Percentiles rank a stretch among this genome's conserved stretches.
Conservation (phyloP, 2,888 invertebrate genomes). For the Drosophila mimica region DNA sequence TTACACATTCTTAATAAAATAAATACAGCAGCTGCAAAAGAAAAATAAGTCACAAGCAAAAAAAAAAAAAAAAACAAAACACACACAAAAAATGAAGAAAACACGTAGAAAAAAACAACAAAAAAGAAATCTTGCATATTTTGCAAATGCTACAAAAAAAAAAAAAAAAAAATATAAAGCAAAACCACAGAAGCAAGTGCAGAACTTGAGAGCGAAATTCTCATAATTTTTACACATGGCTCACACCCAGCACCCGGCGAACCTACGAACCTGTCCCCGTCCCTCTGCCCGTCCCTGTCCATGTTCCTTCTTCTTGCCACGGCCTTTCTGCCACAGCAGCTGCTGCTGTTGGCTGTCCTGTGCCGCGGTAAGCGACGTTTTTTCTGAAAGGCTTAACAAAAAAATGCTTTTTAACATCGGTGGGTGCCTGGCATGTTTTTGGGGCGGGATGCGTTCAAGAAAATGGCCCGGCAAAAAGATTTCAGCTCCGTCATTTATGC, state of each 20-base stretch:
- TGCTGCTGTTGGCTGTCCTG: slow-evolving; percentile 20
- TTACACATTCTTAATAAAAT: slow-evolving; percentile 80
- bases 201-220: slow-evolving; percentile 76
- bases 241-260: neutral
- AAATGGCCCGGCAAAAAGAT: slow-evolving; percentile 73
- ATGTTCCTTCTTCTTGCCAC: neutral
- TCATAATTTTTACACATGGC: slow-evolving; percentile 77
- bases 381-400: slow-evolving; percentile 76
- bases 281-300: neutral
- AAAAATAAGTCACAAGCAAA: slow-evolving; percentile 28
- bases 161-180: slow-evolving; percentile 27
- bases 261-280: neutral
- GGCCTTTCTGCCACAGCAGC: neutral
- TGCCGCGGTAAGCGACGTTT: slow-evolving; percentile 56
- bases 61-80: slow-evolving; percentile 5
- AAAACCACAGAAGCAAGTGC: slow-evolving; percentile 51
- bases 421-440: slow-evolving; percentile 6
- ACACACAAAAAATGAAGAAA: slow-evolving; percentile 1
- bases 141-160: slow-evolving; percentile 52
- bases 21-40: slow-evolving; percentile 67
- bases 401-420: slow-evolving; percentile 76
- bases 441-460: slow-evolving; percentile 50
- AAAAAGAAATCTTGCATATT: slow-evolving; percentile 56
- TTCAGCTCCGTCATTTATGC: slow-evolving; percentile 80
- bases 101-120: neutral